Evolutionary conservation across 2,888 invertebrate genomes (phyloP).

Genomic region (Scelioninae gen. 1): DNA sequence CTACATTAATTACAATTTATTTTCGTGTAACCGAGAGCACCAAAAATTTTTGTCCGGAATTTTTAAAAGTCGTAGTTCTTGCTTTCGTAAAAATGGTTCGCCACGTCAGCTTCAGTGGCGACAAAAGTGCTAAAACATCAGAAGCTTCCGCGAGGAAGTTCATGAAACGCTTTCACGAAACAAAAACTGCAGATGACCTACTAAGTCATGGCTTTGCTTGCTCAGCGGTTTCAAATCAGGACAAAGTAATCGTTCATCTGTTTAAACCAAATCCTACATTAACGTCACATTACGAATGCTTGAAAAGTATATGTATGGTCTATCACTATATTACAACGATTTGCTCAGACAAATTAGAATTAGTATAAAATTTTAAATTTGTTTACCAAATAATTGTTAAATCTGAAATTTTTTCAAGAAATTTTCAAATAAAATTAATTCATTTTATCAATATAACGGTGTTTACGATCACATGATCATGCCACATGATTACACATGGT

Average conservation of each 20-base stretch:
- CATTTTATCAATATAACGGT: too few relatives aligned
- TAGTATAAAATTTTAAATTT: too few relatives aligned
- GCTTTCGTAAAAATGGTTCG: conserved; percentile 39
- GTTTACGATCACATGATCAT: too few relatives aligned
- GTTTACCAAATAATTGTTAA: too few relatives aligned
- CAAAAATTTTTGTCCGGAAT: conserved; percentile 15
- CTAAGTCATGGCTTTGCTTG: conserved; percentile 52
- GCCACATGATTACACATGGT: too few relatives aligned
- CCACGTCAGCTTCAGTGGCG: conserved; percentile 47
- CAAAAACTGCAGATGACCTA: conserved; percentile 57
- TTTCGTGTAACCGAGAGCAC: conserved; percentile 10
- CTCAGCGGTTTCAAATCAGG: conserved; percentile 38
- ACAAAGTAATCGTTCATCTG: conserved; percentile 52
- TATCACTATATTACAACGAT: too few relatives aligned
- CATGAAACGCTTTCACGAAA: conserved; percentile 55
- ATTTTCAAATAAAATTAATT: too few relatives aligned
- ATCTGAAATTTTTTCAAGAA: too few relatives aligned
- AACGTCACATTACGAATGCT: conserved; percentile 37
- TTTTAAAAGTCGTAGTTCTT: conserved; percentile 26
- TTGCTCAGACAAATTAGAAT: too few relatives aligned
- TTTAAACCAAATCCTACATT: conserved; percentile 45
- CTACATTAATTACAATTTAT: conserved; percentile 26
- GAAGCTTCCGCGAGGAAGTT: conserved; percentile 42
- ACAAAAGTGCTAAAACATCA: conserved; percentile 61
- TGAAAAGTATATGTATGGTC: too few relatives aligned